Evolutionary conservation across 2,113 vertebrate species (phyloP).

Genomic region (Laticauda laticaudata): DNA sequence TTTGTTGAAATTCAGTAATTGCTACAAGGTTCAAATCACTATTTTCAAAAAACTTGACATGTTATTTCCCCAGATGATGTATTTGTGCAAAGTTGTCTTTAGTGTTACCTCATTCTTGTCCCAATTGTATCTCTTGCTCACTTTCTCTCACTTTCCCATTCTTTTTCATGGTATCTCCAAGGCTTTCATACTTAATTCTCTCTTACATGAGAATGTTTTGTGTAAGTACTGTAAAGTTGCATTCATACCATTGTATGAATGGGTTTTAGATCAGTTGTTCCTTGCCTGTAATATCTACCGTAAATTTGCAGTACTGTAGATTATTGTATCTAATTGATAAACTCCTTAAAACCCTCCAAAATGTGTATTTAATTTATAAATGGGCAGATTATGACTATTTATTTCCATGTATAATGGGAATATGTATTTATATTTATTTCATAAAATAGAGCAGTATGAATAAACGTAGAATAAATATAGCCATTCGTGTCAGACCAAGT

Average conservation of each 20-base stretch:
- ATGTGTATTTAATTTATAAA: not conserved
- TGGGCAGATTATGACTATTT: not conserved
- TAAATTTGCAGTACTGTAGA: conserved; percentile 17
- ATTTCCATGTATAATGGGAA: not conserved
- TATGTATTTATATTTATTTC: not conserved
- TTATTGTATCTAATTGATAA: not conserved
- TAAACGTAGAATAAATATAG: not conserved
- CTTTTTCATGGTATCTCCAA: conserved; percentile 62
- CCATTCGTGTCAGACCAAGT: not conserved
- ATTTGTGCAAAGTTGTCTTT: conserved; percentile 40
- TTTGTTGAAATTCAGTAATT: not conserved
- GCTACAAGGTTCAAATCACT: not conserved
- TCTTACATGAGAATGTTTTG: conserved; percentile 56
- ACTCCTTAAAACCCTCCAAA: not conserved
- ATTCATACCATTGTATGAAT: conserved; percentile 67
- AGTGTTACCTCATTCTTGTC: conserved; percentile 27
- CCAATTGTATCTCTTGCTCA: conserved; percentile 43
- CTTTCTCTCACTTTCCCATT: conserved; percentile 58
- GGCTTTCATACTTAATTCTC: conserved; percentile 64
- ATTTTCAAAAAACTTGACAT: not conserved
- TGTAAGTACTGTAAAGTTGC: conserved; percentile 64
- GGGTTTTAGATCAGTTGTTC: conserved; percentile 37
- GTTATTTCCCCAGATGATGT: not conserved
- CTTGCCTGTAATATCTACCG: conserved; percentile 8
- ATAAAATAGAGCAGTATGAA: not conserved